A percentile compares a stretch with the other conserved stretches of the same genome.
These are phyloP conservation scores for Pardosa pseudoannulata DNA, from an alignment of 2,888 invertebrate species.

Conservation along the genomic window DNA sequence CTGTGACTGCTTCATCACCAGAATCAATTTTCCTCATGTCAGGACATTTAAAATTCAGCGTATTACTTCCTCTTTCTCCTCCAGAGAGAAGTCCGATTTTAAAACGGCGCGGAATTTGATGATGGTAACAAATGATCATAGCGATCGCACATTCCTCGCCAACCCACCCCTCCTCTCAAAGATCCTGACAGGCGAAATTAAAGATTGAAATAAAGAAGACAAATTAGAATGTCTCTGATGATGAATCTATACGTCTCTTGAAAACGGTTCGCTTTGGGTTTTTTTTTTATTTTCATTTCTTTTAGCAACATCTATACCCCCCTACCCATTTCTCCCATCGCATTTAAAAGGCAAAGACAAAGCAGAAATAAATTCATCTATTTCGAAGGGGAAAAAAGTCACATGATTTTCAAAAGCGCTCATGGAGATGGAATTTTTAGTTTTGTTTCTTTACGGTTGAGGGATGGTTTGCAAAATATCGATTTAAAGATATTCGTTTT, in stretches of 20 bases:
- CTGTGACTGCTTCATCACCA: not conserved
- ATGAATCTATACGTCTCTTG: constrained; percentile 62
- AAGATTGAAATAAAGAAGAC: constrained; percentile 71
- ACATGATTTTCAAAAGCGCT: constrained; percentile 39
- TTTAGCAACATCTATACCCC: not conserved
- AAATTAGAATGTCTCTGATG: constrained; percentile 63
- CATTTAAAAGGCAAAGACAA: constrained; percentile 41
- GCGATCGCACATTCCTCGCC: not conserved
- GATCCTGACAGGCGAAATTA: constrained; percentile 57
- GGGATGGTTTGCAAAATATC: constrained; percentile 53
- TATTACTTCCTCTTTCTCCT: not conserved
- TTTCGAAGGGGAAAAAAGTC: constrained; percentile 32
- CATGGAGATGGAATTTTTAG: constrained; percentile 21
- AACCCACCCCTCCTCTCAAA: too few relatives aligned
- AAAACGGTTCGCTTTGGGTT: constrained; percentile 45
- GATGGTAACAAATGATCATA: constrained; percentile 12
- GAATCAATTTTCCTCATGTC: constrained; percentile 1
- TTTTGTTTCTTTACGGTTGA: constrained; percentile 18
- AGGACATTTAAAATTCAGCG: not conserved
- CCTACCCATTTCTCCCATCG: not conserved
- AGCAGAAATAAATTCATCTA: constrained; percentile 60
- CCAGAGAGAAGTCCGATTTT: not conserved
- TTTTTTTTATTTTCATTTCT: constrained; percentile 29
- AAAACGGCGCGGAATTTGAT: constrained; percentile 1
- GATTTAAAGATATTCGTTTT: constrained; percentile 38